Conservation (phyloP, 2,888 invertebrate species). For the Atethmia centrago region DNA sequence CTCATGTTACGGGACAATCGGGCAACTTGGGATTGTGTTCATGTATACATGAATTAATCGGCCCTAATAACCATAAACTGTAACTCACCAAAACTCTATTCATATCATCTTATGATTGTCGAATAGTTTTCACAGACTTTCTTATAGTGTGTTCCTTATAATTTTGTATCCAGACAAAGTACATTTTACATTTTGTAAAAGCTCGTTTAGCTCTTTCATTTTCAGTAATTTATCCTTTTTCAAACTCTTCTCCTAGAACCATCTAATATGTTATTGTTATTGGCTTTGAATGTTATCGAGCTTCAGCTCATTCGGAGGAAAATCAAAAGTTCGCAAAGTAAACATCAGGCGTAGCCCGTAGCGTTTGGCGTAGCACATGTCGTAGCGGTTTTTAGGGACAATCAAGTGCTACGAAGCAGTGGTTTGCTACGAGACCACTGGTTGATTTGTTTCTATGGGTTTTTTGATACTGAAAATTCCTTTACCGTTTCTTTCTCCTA, state of each 20-base stretch:
- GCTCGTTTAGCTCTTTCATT: neutral
- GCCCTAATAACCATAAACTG: conserved; percentile 1
- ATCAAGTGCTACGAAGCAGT: conserved; percentile 8
- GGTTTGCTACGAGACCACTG: conserved; percentile 3
- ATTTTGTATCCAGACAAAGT: neutral
- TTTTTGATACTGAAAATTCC: too few species aligned
- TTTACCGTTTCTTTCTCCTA: neutral
- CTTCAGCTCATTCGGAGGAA: neutral
- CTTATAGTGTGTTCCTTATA: neutral
- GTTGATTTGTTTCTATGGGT: conserved; percentile 5
- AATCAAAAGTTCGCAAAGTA: neutral
- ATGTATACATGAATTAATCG: neutral
- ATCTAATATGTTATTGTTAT: neutral
- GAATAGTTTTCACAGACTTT: neutral
- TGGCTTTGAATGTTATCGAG: neutral
- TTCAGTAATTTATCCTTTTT: neutral
- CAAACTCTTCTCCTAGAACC: neutral
- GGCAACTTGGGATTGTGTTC: neutral
- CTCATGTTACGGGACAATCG: neutral
- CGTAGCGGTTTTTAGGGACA: conserved; percentile 22
- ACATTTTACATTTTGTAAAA: neutral
- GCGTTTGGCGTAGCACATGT: conserved; percentile 34
- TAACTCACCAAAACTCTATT: neutral
- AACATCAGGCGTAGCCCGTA: conserved; percentile 29
- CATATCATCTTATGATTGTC: neutral